Conservation (phyloP, 2,113 vertebrate genomes). For the Strigops habroptila region DNA sequence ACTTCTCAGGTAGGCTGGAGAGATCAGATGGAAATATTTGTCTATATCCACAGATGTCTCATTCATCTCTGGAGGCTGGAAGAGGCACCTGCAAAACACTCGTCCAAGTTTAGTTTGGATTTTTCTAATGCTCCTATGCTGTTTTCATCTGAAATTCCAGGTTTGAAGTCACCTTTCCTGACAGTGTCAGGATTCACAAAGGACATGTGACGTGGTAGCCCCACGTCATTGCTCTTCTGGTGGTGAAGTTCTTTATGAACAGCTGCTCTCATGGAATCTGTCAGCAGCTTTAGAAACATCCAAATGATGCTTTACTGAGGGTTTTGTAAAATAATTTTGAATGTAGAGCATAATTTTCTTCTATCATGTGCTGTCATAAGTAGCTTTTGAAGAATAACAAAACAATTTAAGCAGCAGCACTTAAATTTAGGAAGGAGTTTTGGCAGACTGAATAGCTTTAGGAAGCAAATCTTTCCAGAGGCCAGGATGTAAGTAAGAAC, state of each 20-base stretch:
- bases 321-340: constrained; percentile 24
- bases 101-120: neutral
- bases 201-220: neutral
- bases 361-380: constrained; percentile 20
- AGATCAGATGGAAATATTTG: neutral
- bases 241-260: neutral
- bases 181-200: neutral
- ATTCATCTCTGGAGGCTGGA: neutral
- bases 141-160: neutral
- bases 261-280: neutral
- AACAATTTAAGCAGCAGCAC: constrained; percentile 26
- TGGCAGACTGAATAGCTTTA: constrained; percentile 14
- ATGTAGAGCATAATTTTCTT: neutral
- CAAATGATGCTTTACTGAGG: neutral
- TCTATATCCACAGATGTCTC: neutral
- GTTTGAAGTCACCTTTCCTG: neutral
- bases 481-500: neutral
- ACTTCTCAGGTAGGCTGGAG: neutral
- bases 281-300: neutral
- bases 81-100: neutral
- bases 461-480: constrained; percentile 20
- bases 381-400: constrained; percentile 54
- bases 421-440: constrained; percentile 36
- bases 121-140: neutral
- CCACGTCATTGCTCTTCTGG: neutral